phyloP scores from a whole-genome alignment of 2,797 vertebrate genomes.

The Falco naumanni region DNA sequence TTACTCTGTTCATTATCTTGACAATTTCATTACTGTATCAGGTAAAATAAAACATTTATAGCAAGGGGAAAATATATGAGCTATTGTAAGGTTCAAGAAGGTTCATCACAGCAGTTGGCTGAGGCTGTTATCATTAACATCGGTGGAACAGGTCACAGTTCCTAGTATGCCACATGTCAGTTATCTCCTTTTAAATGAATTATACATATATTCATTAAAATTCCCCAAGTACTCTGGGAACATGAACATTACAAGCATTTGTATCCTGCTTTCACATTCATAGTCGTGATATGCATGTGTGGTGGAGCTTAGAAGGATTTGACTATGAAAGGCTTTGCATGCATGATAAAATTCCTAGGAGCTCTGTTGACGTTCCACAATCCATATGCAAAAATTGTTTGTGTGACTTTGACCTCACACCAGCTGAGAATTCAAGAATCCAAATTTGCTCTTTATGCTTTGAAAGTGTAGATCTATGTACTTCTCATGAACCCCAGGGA shows the following conservation, averaged over 20 bases:
- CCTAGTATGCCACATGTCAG: background rate
- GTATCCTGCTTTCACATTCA: background rate
- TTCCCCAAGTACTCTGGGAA: background rate
- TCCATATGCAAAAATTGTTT: background rate
- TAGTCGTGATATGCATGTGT: background rate
- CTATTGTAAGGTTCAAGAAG: conserved; percentile 57
- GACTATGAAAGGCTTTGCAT: background rate
- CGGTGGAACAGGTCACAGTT: conserved; percentile 50
- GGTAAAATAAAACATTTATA: conserved; percentile 75
- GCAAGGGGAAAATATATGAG: conserved; percentile 63
- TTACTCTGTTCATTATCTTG: conserved; percentile 77
- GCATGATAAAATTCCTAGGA: background rate
- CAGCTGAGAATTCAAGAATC: background rate
- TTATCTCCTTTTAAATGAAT: conserved; percentile 53
- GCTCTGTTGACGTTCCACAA: background rate
- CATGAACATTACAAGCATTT: conserved; percentile 6
- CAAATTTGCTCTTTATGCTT: background rate
- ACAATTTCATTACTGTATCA: conserved; percentile 76
- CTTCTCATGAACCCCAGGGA: background rate
- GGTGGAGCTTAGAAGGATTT: background rate
- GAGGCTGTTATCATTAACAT: conserved; percentile 60
- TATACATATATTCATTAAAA: conserved; percentile 47
- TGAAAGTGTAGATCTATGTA: background rate
- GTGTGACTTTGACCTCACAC: background rate
- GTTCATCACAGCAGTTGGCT: conserved; percentile 43